These are phyloP conservation scores for Masnerella sp. DNA, from an alignment of 2,888 invertebrate genomes.

Conservation along the genomic window DNA sequence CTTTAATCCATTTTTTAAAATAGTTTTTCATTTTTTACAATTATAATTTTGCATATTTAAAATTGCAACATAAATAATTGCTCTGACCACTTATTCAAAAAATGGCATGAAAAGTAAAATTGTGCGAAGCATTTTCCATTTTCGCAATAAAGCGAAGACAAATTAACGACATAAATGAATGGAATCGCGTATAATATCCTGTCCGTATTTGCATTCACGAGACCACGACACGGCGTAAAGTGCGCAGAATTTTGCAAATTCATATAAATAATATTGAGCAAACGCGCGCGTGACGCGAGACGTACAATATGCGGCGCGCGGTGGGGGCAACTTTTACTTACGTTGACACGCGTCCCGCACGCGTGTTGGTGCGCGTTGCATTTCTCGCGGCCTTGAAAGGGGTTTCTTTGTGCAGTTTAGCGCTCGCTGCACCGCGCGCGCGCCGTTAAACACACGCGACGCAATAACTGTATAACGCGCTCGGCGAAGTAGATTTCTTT, in stretches of 20 bases:
- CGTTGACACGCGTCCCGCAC: constrained; percentile 60
- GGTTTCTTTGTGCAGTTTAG: constrained; percentile 76
- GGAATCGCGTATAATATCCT: constrained; percentile 36
- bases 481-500: constrained; percentile 58
- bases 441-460: constrained; percentile 57
- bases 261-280: constrained; percentile 57
- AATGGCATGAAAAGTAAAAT: too few relatives aligned
- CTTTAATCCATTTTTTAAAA: too few relatives aligned
- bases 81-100: too few relatives aligned
- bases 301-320: constrained; percentile 48
- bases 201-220: constrained; percentile 26
- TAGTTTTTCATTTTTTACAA: too few relatives aligned
- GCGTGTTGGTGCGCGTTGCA: constrained; percentile 64
- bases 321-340: constrained; percentile 61
- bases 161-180: constrained; percentile 13
- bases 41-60: too few relatives aligned
- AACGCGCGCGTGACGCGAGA: constrained; percentile 56
- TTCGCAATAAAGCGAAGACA: too few relatives aligned
- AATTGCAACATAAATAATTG: too few relatives aligned
- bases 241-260: constrained; percentile 58
- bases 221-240: constrained; percentile 10
- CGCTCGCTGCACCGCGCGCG: constrained; percentile 65
- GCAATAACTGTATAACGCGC: constrained; percentile 60
- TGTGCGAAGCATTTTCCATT: too few relatives aligned
- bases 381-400: constrained; percentile 74